A percentile compares a stretch with the other conserved stretches of the same genome.
Conservation (phyloP, 2,113 vertebrate species). For the Leiothrix lutea region DNA sequence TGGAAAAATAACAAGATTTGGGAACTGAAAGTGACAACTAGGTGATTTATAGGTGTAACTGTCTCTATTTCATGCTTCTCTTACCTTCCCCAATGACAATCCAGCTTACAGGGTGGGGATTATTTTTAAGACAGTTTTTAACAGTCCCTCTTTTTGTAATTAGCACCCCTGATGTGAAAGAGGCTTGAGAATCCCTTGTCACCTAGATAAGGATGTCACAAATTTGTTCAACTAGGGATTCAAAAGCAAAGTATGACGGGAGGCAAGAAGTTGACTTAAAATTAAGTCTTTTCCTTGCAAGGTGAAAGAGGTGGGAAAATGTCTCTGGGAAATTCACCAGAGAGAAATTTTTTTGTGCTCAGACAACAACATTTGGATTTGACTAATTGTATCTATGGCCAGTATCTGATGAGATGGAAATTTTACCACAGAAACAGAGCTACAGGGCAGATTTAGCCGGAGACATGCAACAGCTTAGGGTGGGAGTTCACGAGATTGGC, state of each 20-base stretch:
- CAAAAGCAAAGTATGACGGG: neutral
- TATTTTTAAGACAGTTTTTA: neutral
- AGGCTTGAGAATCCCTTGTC: neutral
- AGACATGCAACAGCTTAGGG: neutral
- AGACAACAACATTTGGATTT: neutral
- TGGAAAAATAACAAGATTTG: neutral
- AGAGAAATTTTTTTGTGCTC: neutral
- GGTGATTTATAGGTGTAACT: neutral
- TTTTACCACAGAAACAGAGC: neutral
- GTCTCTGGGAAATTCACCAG: neutral
- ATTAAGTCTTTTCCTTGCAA: neutral
- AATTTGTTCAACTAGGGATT: neutral
- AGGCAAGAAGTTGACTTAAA: neutral
- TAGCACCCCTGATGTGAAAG: rapidly evolving
- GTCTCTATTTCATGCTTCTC: neutral
- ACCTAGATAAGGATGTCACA: neutral
- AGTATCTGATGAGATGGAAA: neutral
- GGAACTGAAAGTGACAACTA: neutral
- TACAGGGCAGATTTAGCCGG: neutral
- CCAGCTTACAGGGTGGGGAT: neutral
- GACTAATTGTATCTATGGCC: neutral
- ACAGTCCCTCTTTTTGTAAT: neutral
- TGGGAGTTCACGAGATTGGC: neutral
- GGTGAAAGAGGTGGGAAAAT: neutral
- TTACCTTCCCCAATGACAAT: neutral